phyloP scores from a whole-genome alignment of 2,797 vertebrate genomes.

The Pygocentrus nattereri region DNA sequence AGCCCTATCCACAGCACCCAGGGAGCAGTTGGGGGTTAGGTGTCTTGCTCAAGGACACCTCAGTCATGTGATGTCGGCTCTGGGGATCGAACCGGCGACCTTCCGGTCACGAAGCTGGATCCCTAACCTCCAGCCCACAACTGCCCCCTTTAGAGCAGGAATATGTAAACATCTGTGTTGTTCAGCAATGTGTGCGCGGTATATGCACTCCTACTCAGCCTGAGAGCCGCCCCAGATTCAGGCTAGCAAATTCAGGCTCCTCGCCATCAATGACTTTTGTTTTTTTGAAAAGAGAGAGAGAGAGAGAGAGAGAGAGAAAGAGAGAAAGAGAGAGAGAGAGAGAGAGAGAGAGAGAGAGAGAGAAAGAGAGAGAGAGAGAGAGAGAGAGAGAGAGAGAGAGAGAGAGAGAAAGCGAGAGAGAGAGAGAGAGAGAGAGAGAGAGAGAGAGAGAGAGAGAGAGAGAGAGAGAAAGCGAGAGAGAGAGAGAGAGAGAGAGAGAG shows the following conservation, averaged over 20 bases:
- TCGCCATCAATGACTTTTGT: conserved; percentile 40
- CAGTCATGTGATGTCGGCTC: too few relatives aligned
- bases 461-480: conserved; percentile 33
- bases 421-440: conserved; percentile 34
- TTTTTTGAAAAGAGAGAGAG: conserved; percentile 15
- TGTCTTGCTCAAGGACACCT: too few relatives aligned
- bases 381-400: conserved; percentile 33
- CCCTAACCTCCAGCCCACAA: too few relatives aligned
- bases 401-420: not conserved
- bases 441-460: conserved; percentile 32
- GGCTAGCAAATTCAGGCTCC: not conserved
- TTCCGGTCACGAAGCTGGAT: too few relatives aligned
- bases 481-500: conserved; percentile 34
- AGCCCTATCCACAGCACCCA: too few relatives aligned
- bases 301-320: conserved; percentile 36
- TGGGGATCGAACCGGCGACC: too few relatives aligned
- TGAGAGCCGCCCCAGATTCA: conserved; percentile 1
- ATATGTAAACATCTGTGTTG: not conserved
- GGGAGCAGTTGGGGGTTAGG: too few relatives aligned
- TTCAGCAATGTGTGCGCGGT: not conserved
- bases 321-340: too few relatives aligned
- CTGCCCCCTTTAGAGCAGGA: not conserved
- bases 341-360: conserved; percentile 24
- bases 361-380: conserved; percentile 34
- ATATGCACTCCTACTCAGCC: not conserved